Base-by-base conservation (phyloP, 2,113 vertebrate species). In the Maccullochella peelii region DNA sequence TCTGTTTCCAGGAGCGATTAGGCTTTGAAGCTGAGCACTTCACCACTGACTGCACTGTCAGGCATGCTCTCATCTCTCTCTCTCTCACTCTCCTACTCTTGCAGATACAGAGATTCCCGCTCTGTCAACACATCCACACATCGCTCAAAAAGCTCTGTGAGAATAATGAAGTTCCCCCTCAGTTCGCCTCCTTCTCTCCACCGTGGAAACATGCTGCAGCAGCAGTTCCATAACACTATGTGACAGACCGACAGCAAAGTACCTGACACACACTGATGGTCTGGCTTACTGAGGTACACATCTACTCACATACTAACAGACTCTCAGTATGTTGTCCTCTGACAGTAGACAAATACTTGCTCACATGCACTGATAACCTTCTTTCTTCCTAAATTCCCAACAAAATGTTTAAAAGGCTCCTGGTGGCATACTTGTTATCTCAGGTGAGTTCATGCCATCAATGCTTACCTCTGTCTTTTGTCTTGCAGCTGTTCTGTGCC, bases 131-230 rank as follows among this genome's bases (percentile, higher is more conserved):
- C 83, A 85, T 88, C 81, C 66, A 36, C 72, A 83, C 84, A 77
- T 77, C 50, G 54, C 82, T 86, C 76, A 83, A 82, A 92, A 86
- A 77, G 85, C 88, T 83, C 58, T 82, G 83, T 85, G 82, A 90
- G 89, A 93, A 94, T 93, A 94, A 95, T 89, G 83, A 95, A 94
- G 90, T 93, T 91, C 74, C 68, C 72, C 74, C 82, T 83, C 72
- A 16, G 59, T 59, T 77, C 36, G 57, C 62, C 70, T 76, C 82
- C 62, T 67, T 80, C 72, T 44, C 82, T 78, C 80, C 42, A 20
- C 87, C 73, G 87, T 91, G 84, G 77, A 65, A 84, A 71, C 86
- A 82, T 33, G 63, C 82, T 79, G 88, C 87, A 79, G 86, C 77
- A 86, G 83, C 79, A 88, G 75, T 73, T 87, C 77, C 73, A 77